Conservation (phyloP, 2,113 vertebrate genomes). For the Bubo scandiacus region DNA sequence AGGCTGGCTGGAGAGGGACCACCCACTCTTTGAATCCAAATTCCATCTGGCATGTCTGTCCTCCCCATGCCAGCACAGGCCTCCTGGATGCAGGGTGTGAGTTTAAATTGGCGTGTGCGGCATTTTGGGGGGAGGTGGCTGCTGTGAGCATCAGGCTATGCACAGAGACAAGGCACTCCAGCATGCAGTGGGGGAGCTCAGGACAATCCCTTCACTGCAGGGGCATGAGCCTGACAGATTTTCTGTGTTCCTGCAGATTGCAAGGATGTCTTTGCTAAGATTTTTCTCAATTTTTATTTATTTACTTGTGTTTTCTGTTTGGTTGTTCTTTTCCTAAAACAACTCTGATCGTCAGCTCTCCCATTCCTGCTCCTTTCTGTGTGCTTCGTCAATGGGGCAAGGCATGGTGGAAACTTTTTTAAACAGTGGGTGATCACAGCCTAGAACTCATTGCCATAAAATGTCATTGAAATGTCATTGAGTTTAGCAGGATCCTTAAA, state of each 20-base stretch:
- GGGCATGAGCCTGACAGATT: not conserved
- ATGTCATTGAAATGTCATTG: not conserved
- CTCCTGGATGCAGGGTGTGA: rapidly evolving
- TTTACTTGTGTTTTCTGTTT: not conserved
- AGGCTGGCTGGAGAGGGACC: not conserved
- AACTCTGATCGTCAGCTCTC: not conserved
- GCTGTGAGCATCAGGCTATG: not conserved
- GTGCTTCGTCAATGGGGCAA: not conserved
- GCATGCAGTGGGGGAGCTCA: not conserved
- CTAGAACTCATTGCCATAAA: not conserved
- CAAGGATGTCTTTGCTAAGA: not conserved
- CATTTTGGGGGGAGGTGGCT: not conserved
- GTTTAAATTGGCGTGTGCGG: not conserved
- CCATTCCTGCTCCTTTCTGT: not conserved
- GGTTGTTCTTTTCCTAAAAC: not conserved
- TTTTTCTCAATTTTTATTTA: not conserved
- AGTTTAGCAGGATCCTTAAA: not conserved
- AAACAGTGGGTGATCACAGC: not conserved
- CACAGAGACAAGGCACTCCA: not conserved
- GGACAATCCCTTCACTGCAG: not conserved
- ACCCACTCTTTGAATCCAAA: not conserved
- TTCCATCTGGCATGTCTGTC: not conserved
- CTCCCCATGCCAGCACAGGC: not conserved
- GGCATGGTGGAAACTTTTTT: not conserved
- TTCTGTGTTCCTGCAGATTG: not conserved